Conservation (phyloP, 2,113 vertebrate genomes). For the Ornithorhynchus anatinus region DNA sequence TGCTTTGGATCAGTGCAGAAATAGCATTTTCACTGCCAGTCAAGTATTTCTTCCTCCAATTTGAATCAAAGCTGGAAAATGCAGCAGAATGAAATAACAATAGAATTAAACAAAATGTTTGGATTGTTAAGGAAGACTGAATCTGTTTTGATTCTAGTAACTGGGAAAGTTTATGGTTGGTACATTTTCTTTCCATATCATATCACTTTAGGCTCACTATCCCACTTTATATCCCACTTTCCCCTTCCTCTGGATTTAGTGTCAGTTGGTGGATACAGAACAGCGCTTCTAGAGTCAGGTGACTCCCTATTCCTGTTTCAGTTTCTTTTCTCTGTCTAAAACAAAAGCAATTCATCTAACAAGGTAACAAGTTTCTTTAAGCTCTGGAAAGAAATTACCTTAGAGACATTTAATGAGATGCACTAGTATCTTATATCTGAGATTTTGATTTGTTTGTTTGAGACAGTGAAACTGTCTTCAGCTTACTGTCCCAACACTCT, state of each 20-base stretch:
- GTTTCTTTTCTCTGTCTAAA: background rate
- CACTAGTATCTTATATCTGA: too few relatives aligned
- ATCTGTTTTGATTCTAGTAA: background rate
- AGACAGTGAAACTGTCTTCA: too few relatives aligned
- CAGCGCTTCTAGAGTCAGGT: background rate
- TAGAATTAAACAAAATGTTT: background rate
- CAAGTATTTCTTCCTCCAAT: background rate
- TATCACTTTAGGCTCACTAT: background rate
- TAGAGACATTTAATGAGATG: too few relatives aligned
- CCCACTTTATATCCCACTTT: conserved; percentile 12
- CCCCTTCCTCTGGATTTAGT: too few relatives aligned
- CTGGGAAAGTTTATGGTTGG: background rate
- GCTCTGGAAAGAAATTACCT: too few relatives aligned
- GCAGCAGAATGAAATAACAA: background rate
- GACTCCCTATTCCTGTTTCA: background rate
- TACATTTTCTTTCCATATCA: conserved; percentile 1
- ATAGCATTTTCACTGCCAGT: background rate
- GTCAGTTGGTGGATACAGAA: background rate
- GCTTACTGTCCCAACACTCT: too few relatives aligned
- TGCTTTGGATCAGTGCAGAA: background rate
- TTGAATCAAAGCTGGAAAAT: conserved; percentile 2
- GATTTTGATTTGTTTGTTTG: too few relatives aligned
- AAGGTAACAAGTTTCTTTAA: too few relatives aligned
- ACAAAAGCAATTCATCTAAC: too few relatives aligned
- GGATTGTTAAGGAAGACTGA: background rate